These are phyloP conservation scores for Tiliqua scincoides DNA, from an alignment of 2,113 vertebrate species.

Conservation along the genomic window DNA sequence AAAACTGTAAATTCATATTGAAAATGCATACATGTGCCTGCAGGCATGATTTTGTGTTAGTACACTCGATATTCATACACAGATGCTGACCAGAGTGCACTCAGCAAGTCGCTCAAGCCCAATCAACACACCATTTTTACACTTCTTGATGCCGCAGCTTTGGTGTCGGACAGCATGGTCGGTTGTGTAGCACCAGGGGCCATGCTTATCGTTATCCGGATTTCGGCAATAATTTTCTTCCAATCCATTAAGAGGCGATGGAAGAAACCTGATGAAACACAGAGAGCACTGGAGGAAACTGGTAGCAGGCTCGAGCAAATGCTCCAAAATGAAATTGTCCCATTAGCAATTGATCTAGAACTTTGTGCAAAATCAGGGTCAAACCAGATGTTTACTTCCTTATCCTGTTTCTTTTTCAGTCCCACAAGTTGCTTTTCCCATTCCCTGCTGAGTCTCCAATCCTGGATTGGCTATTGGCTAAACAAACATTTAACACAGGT, in stretches of 20 bases:
- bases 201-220: conserved; percentile 86
- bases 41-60: neutral
- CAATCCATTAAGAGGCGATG: conserved; percentile 82
- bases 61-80: too few species aligned
- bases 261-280: conserved; percentile 82
- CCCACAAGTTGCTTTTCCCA: too few species aligned
- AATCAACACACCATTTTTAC: conserved; percentile 81
- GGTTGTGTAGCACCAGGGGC: conserved; percentile 94
- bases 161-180: conserved; percentile 85
- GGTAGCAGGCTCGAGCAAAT: neutral
- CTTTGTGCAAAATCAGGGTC: neutral
- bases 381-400: too few species aligned
- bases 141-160: conserved; percentile 89
- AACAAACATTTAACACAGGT: too few species aligned
- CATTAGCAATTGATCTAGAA: neutral
- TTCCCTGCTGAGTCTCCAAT: too few species aligned
- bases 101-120: neutral
- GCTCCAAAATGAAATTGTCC: neutral
- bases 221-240: conserved; percentile 96
- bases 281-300: neutral
- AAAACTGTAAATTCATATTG: neutral
- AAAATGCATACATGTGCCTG: neutral
- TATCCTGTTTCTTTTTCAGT: too few species aligned
- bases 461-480: too few species aligned
- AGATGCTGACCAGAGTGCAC: neutral